These are phyloP conservation scores for Gadopsis bispinosus DNA, from an alignment of 2,797 vertebrate genomes.

Conservation along the genomic window DNA sequence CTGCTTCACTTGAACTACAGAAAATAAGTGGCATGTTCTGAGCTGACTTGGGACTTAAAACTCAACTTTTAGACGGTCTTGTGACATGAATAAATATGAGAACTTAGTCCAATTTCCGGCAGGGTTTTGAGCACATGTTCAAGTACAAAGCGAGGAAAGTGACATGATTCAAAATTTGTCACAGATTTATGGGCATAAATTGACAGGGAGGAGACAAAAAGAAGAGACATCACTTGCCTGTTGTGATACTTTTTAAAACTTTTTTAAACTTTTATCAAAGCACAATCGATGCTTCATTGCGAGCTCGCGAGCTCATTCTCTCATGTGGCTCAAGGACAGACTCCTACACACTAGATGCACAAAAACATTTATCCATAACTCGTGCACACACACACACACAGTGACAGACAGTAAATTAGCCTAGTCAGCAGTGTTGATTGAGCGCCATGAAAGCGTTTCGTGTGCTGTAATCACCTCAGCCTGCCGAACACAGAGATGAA, in stretches of 20 bases:
- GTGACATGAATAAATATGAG: background rate
- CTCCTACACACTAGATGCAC: slow-evolving; percentile 29
- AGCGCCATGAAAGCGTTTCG: slow-evolving; percentile 11
- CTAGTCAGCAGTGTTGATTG: slow-evolving; percentile 66
- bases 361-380: slow-evolving; percentile 29
- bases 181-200: background rate
- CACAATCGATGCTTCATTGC: background rate
- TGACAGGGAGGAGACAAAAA: background rate
- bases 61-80: slow-evolving; percentile 6
- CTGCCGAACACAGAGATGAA: slow-evolving; percentile 8
- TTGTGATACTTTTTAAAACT: background rate
- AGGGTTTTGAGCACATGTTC: background rate
- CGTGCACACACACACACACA: slow-evolving; percentile 9
- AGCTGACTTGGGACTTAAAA: slow-evolving; percentile 13
- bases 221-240: background rate
- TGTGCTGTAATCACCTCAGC: slow-evolving; percentile 37
- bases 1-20: slow-evolving; percentile 11
- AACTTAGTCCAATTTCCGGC: background rate
- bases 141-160: background rate
- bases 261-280: slow-evolving; percentile 25
- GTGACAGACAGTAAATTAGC: slow-evolving; percentile 48
- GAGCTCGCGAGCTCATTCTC: slow-evolving; percentile 13
- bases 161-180: background rate
- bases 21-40: background rate
- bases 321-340: slow-evolving; percentile 23